These are phyloP conservation scores for cattle (Bos taurus) DNA, from an alignment of 2,113 vertebrate genomes.

Conservation along the genomic window DNA sequence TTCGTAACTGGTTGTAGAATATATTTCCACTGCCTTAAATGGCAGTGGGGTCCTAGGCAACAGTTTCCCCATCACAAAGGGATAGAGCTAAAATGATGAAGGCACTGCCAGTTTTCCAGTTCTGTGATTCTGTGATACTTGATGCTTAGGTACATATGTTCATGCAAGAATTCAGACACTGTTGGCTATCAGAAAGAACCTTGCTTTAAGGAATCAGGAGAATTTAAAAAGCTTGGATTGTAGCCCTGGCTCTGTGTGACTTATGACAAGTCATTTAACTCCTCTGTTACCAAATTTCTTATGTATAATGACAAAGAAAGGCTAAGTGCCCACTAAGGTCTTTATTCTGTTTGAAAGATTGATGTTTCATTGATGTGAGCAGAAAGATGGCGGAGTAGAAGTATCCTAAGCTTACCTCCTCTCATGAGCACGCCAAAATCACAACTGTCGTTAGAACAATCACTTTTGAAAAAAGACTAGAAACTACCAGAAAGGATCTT, in stretches of 20 bases:
- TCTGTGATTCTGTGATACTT: neutral
- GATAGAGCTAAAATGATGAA: neutral
- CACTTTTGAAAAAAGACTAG: neutral
- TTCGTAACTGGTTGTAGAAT: neutral
- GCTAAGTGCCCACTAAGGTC: neutral
- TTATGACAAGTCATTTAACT: neutral
- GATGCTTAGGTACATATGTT: neutral
- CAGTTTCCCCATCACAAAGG: neutral
- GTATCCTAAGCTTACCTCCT: neutral
- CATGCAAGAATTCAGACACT: neutral
- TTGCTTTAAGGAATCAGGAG: neutral
- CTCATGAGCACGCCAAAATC: neutral
- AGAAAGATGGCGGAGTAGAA: accelerated
- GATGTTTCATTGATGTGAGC: neutral
- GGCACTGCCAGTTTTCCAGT: neutral
- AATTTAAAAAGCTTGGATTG: neutral
- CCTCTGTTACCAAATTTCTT: neutral
- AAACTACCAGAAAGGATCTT: neutral
- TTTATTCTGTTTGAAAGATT: neutral
- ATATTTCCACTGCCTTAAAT: neutral
- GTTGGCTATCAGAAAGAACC: neutral
- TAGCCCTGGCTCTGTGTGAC: neutral
- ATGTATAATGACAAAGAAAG: neutral
- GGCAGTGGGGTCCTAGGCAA: neutral
- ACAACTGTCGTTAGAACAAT: neutral